Percentiles rank a stretch among this genome's conserved stretches.
These are phyloP conservation scores for Lasioglossum calceatum DNA, from an alignment of 2,888 invertebrate species.

Conservation along the genomic window DNA sequence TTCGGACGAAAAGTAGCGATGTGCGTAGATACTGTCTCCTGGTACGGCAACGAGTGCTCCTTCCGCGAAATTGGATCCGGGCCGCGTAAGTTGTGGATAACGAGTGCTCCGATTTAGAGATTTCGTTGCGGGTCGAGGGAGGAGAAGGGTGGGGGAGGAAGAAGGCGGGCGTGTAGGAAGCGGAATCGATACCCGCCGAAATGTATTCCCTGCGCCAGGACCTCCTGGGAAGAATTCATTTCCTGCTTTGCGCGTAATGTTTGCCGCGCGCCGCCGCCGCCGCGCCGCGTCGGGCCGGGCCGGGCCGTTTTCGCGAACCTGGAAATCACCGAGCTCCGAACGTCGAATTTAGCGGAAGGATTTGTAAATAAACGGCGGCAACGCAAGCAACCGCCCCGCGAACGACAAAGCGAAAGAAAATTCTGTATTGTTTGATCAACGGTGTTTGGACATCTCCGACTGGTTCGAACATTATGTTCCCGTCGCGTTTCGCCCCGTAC, in stretches of 20 bases:
- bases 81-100: constrained; percentile 54
- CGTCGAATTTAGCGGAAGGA: constrained; percentile 8
- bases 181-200: constrained; percentile 45
- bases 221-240: constrained; percentile 28
- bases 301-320: background rate
- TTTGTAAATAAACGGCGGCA: constrained; percentile 14
- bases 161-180: background rate
- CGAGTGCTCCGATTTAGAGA: constrained; percentile 50
- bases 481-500: background rate
- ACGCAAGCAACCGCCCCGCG: background rate
- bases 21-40: constrained; percentile 52
- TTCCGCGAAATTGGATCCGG: constrained; percentile 57
- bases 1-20: constrained; percentile 38
- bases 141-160: background rate
- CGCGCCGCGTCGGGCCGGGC: background rate
- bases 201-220: constrained; percentile 17
- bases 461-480: background rate
- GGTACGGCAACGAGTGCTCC: constrained; percentile 38
- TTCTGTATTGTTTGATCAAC: constrained; percentile 12
- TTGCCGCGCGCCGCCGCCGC: background rate
- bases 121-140: background rate
- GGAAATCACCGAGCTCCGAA: background rate
- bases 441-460: background rate
- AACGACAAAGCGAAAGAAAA: background rate
- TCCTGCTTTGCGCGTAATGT: constrained; percentile 15